Evolutionary conservation across 2,113 vertebrate species (phyloP).

Genomic region (Daphoenositta chrysoptera): DNA sequence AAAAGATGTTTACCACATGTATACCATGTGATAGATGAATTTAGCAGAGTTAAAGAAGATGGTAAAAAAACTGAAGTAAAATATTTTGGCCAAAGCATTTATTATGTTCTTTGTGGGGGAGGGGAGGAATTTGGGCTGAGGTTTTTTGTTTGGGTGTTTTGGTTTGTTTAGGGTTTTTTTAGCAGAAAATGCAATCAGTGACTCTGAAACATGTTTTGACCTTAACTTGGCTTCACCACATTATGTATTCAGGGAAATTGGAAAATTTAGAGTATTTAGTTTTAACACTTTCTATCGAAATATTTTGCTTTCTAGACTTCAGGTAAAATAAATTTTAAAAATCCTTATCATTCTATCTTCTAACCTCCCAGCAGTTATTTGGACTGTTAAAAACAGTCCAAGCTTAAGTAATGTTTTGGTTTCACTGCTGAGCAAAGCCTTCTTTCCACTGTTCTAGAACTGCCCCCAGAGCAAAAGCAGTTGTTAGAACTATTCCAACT

Average conservation of each 20-base stretch:
- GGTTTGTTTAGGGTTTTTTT: neutral
- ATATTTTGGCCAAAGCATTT: neutral
- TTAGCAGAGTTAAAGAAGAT: neutral
- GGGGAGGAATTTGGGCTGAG: neutral
- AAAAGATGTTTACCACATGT: neutral
- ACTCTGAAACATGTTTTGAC: neutral
- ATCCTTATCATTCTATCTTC: neutral
- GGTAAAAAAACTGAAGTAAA: neutral
- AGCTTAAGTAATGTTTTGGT: neutral
- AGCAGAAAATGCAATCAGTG: neutral
- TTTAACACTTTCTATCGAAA: neutral
- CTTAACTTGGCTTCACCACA: neutral
- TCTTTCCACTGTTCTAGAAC: neutral
- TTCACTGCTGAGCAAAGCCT: neutral
- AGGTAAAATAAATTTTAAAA: neutral
- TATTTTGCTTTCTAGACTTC: neutral
- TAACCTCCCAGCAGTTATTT: neutral
- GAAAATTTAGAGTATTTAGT: neutral
- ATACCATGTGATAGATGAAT: neutral
- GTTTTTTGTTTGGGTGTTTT: neutral
- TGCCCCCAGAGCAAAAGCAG: neutral
- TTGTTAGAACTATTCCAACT: neutral
- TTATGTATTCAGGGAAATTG: neutral
- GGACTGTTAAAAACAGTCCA: neutral
- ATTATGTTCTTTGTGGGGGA: neutral